These are phyloP conservation scores for Microcebus tavaratra DNA, from an alignment of 2,113 vertebrate genomes.

Conservation along the genomic window DNA sequence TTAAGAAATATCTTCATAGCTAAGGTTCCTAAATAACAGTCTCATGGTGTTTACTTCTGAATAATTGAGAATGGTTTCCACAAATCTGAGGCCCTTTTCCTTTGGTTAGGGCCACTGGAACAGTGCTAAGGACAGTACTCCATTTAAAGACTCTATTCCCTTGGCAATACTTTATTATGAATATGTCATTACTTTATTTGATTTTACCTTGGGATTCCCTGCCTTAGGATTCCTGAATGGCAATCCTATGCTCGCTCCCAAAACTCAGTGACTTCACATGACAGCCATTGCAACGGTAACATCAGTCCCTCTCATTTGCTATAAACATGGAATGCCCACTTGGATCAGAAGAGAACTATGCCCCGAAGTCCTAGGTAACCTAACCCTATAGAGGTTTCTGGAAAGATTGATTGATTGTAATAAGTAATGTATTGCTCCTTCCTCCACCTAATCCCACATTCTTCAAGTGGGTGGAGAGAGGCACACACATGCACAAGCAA, in stretches of 20 bases:
- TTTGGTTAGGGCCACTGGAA: not conserved
- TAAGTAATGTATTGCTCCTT: not conserved
- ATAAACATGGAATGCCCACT: constrained; percentile 35
- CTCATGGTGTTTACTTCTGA: not conserved
- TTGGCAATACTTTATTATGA: not conserved
- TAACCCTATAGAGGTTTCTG: constrained; percentile 25
- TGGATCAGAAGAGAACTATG: constrained; percentile 40
- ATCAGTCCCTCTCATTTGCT: not conserved
- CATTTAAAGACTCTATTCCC: not conserved
- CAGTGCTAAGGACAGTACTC: not conserved
- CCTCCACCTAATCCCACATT: not conserved
- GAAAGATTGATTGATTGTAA: not conserved
- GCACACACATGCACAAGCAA: constrained; percentile 20
- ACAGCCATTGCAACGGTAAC: not conserved
- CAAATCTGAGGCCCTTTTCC: not conserved
- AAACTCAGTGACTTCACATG: not conserved
- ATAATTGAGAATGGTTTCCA: not conserved
- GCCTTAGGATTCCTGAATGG: not conserved
- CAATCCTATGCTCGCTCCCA: not conserved
- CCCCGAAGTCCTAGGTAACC: constrained; percentile 57
- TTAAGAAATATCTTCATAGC: not conserved
- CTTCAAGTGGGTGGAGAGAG: not conserved
- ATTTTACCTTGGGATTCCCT: not conserved
- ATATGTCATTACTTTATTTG: not conserved
- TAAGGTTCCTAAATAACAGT: not conserved